Base-by-base conservation (phyloP, 2,113 vertebrate species). In the Burhinus oedicnemus region DNA sequence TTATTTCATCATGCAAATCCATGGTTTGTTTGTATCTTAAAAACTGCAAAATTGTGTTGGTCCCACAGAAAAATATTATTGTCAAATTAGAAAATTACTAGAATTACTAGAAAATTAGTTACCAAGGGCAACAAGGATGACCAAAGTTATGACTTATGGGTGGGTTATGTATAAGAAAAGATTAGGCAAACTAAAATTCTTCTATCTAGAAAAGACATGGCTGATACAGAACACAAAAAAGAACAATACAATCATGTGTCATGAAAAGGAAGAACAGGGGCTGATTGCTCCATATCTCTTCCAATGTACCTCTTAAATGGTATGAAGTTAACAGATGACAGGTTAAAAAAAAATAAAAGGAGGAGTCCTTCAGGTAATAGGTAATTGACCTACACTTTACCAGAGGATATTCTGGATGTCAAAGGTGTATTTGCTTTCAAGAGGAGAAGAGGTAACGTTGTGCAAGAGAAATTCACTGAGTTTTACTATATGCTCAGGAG, bases 361-460 rank as follows among this genome's bases (percentile, higher is more conserved):
- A 49, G 8, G 2, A 3, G 5, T 54, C 30, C 32, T 61, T 57
- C 47, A 71, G 14, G 27, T 58, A 71, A 64, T 5, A 12, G 13
- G 25, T 20, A 68, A 55, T 14, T 7, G 4, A 64, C 9, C 57
- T 44, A 89, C 34, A 80, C 52, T 83, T 72, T 13, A 72, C 20
- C 20, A 88, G 36, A 65, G 15, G 17, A 12, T 42, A 87, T 44
- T 81, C 1, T 54, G 29, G 11, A 87, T 74, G 16, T 42, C 16
- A 84, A 69, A 74, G 1, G 2, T 9, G 6, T 40, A 68, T 60
- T 45, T 75, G 38, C 54, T 84, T 23, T 65, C 68, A 81, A 65
- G 16, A 80, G 20, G 36, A 61, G 19, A 86, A 0, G 0, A 80
- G 13, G 22, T 25, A 78, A 90, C 19, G 8, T 5, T 66, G 26